Conservation (phyloP, 1,140 invertebrate genomes). For the Magallana gigas region DNA sequence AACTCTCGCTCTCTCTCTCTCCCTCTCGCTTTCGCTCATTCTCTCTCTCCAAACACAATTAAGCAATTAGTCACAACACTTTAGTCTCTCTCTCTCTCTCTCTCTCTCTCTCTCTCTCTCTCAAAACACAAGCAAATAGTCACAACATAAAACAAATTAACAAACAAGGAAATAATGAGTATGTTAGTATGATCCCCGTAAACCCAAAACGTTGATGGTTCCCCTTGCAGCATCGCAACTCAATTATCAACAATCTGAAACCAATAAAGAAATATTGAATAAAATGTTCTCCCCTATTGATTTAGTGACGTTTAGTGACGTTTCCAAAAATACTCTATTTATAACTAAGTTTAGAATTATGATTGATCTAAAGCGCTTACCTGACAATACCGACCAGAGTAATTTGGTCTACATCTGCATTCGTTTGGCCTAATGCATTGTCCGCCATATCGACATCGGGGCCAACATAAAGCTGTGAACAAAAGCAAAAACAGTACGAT, state of each 20-base stretch:
- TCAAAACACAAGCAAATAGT: neutral
- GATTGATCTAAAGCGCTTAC: neutral
- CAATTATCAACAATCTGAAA: too few species aligned
- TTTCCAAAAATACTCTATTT: too few species aligned
- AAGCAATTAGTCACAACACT: too few species aligned
- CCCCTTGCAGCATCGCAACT: too few species aligned
- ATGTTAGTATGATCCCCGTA: neutral
- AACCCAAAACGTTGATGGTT: neutral
- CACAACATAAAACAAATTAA: neutral
- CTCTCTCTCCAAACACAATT: neutral
- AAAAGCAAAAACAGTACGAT: neutral
- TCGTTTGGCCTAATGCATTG: conserved; percentile 45
- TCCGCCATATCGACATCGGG: conserved; percentile 43
- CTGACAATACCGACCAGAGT: conserved; percentile 45
- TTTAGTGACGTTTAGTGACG: too few species aligned
- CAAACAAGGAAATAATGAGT: conserved; percentile 14
- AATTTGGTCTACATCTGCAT: conserved; percentile 41
- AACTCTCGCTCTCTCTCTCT: conserved; percentile 11
- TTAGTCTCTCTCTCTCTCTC: neutral
- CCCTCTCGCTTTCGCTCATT: neutral
- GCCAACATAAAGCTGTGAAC: conserved; percentile 40
- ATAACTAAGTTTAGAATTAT: too few species aligned
- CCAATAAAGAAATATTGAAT: too few species aligned
- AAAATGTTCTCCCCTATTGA: too few species aligned
- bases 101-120: neutral